Base-by-base conservation (phyloP, 2,797 vertebrate genomes). In the Poeciliopsis turneri region DNA sequence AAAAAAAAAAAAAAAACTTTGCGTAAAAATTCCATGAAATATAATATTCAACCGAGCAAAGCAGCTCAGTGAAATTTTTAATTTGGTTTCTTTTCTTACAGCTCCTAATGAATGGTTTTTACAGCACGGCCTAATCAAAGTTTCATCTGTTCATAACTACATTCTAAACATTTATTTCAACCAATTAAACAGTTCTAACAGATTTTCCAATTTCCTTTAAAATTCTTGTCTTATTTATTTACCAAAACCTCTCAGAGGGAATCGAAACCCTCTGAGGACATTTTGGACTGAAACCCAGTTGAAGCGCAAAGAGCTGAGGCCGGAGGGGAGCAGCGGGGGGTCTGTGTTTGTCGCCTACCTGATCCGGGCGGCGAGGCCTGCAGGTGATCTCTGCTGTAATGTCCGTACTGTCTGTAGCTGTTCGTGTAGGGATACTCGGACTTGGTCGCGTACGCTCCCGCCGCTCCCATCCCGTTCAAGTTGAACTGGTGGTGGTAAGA, bases 401-500 rank as follows among this genome's bases (percentile, higher is more conserved):
- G 96, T 82, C 97, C 95, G 87, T 97, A 99, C 81, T 98, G 97
- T 87, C 98, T 94, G 94, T 98, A 99, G 74, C 97, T 95, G 46
- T 97, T 96, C 59, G 96, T 96, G 91, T 99, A 99, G 59, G 97
- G 94, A 82, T 98, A 99, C 81, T 99, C 98, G 43, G 97, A 96
- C 92, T 99, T 99, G 73, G 97, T 96, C 86, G 97, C 95, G 90
- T 98, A 99, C 10, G 96, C 96, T 91, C 97, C 96, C 0, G 96
- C 88, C 4, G 96, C 86, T 5, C 96, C 96, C 86, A 99, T 96
- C 79, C 97, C 97, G 81, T 97, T 97, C 93, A 99, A 94, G 78
- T 97, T 98, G 88, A 98, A 99, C 91, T 99, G 98, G 4, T 96
- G 96, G 77, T 97, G 93, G 88, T 98, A 98, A 51, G 96, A 95